phyloP scores from a whole-genome alignment of 2,888 invertebrate species.

The Aphodius sticticus region DNA sequence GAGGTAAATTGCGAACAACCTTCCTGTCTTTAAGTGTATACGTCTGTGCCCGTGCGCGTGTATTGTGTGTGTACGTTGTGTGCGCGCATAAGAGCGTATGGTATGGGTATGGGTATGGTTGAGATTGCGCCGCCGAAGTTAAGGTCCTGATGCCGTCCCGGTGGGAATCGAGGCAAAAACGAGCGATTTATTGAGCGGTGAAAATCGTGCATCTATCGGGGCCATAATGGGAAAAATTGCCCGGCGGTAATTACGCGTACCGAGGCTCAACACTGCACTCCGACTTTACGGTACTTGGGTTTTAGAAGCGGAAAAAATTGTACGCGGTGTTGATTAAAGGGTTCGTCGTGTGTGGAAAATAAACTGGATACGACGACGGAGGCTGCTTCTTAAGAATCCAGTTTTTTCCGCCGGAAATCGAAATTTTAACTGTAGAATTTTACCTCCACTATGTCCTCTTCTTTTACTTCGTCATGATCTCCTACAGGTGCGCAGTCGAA shows the following conservation, averaged over 20 bases:
- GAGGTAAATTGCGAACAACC: slow-evolving; percentile 51
- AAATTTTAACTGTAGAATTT: too few relatives aligned
- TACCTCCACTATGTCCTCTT: too few relatives aligned
- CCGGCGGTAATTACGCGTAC: neutral
- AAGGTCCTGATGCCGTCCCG: neutral
- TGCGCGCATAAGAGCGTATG: neutral
- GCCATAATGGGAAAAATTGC: neutral
- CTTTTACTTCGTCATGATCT: too few relatives aligned
- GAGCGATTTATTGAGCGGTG: slow-evolving; percentile 4
- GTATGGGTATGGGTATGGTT: neutral
- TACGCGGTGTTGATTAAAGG: neutral
- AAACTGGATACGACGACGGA: neutral
- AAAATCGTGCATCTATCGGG: slow-evolving; percentile 4
- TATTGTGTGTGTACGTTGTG: slow-evolving; percentile 9
- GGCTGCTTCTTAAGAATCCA: too few relatives aligned
- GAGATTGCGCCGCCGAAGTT: neutral
- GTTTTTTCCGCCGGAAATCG: too few relatives aligned
- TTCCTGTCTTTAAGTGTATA: slow-evolving; percentile 32
- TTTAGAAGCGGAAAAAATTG: neutral
- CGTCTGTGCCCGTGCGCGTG: slow-evolving; percentile 6
- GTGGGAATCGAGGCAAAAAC: slow-evolving; percentile 4
- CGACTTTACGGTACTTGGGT: neutral
- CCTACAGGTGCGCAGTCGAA: too few relatives aligned
- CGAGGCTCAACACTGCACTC: neutral
- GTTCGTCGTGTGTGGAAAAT: neutral